Evolutionary conservation across 2,888 invertebrate species (phyloP), one percentile per base, ranked within the genome.

Genomic region (Erebia ligea): DNA sequence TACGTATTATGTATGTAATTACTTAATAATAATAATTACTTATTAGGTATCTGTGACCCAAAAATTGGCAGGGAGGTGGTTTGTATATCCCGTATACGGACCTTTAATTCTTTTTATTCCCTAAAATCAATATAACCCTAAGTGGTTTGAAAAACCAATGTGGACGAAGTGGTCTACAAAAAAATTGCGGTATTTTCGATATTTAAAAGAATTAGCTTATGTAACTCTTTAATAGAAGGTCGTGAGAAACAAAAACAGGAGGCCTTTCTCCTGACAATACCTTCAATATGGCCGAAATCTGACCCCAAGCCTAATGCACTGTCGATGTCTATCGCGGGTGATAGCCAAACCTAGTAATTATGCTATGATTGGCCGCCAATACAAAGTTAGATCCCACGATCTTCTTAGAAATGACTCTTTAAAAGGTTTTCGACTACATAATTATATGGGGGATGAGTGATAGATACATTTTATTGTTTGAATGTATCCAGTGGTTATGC

Each of bases 371-470:
- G 86, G 86, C 84, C 84, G 82, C 82, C 85, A 86, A 87, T 86
- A 86, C 80, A 78, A 76, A 71, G 81, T 81, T 76, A 82, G 82
- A 84, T 90, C 90, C 86, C 90, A 90, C 89, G 89, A 84, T 83
- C 81, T 92, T 92, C 93, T 92, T 80, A 89, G 91, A 92, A 92
- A 85, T 88, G 82, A 87, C 86, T 87, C 80, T 88, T 80, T 93
- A 93, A 93, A 92, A 93, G 92, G 92, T 93, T 93, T 92, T 90
- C 83, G 92, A 92, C 91, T 90, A 87, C 89, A 90, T 92, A 92
- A 93, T 93, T 92, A 92, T 84, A 87, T 87, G 87, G 82, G 84
- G 78, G 80, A 75, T 78, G 80, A 83, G 84, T 85, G 88, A 86
- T 87, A 86, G 85, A 81, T 81, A 77, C 83, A 81, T 77, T 75